Base-by-base conservation (phyloP, 2,113 vertebrate genomes). In the Phalacrocorax carbo region DNA sequence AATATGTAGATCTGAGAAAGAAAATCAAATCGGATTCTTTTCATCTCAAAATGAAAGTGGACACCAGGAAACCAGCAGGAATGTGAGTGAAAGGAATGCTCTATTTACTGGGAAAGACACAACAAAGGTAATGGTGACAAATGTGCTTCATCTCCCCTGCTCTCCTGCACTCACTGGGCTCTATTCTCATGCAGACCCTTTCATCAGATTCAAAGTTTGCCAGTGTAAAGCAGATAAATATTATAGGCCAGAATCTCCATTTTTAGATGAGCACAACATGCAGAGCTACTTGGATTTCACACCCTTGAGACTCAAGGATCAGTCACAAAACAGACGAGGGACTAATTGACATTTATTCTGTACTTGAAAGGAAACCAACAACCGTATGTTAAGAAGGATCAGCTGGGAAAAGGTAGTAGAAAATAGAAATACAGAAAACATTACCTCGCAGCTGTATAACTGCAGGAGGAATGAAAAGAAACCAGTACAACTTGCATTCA, bases 281-380 rank as follows among this genome's bases (percentile, higher is more conserved):
- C 57, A 80, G 29, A 82, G 27, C 19, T 72, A 52, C 70, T 79
- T 85, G 78, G 66, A 73, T 87, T 93, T 91, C 58, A 38, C 29
- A 34, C 26, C n/a, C 68, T 58, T 10, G 66, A 82, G 80, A 73
- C 78, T 65, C 60, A 32, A 90, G 62, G 85, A 71, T 95, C 81
- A 62, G 76, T 57, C 70, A 91, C 54, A 80, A 93, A 94, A 72
- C 32, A 88, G 76, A 65, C 2, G 3, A 92, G 75, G 69, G 54
- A 91, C 38, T 92, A 95, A 94, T 90, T 82, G 83, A 78, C 55
- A 83, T 91, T 91, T 93, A 70, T 78, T 80, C 81, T 82, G n/a
- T 91, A 62, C 81, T 89, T 92, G 77, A 95, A 92, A 90, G 49
- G 44, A 91, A 83, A 89, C 7, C 58, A 89, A 61, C 54, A 91